Evolutionary conservation across 1,140 invertebrate genomes (phyloP), one percentile per base, ranked within the genome.

Genomic region (Chionoecetes opilio): DNA sequence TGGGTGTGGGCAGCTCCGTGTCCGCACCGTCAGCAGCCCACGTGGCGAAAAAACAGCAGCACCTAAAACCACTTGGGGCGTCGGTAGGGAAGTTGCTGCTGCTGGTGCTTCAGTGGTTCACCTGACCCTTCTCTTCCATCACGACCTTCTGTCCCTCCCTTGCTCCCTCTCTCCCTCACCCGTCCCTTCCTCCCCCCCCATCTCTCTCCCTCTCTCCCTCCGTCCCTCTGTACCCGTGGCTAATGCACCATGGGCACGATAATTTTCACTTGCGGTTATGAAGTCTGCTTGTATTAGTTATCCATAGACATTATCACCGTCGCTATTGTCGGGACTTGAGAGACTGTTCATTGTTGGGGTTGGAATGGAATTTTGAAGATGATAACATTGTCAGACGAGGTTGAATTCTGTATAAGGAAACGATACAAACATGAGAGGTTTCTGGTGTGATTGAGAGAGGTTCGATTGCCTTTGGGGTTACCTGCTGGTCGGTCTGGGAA

Each of bases 231-330:
- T n/a, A n/a, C n/a, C n/a, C 35, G 31, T 86, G 35, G 31, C 85
- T 38, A 38, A 89, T 41, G 41, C 87, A 89, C 87, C 87, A 89
- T 9, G 41, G 37, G 21, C 87, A 41, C 87, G 29, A 17, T 89
- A 89, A 89, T 89, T 41, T 21, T 41, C 87, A 89, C 87, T 37
- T 32, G 11, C 87, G 11, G 37, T 38, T 38, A 89, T 35, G 87
- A 89, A 89, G 34, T 89, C 35, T 89, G 87, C 87, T 89, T 89
- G 87, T 89, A 89, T 89, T 89, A 38, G 87, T 29, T n/a, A 29
- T 32, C 37, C 35, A 41, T 89, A 89, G 32, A 89, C 87, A 89
- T 26, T 89, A 38, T 3, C n/a, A 37, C 87, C 41, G n/a, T 41
- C 87, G 41, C n/a, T 37, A 89, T 37, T 89, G 41, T 41, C 21